Evolutionary conservation across 2,113 vertebrate species (phyloP).

Genomic region (Bungarus multicinctus): DNA sequence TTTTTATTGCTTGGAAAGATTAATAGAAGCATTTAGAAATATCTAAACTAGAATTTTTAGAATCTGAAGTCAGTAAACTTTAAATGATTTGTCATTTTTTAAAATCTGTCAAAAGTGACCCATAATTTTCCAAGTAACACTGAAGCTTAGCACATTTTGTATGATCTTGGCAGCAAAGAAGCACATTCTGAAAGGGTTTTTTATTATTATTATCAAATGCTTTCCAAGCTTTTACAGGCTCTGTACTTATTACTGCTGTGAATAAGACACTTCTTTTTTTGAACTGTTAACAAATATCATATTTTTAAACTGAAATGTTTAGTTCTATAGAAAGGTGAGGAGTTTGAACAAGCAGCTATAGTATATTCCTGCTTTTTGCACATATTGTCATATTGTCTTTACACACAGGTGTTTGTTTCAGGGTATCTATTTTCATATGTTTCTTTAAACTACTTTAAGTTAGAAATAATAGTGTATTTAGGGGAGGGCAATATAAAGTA

Average conservation of each 20-base stretch:
- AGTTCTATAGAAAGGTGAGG: neutral
- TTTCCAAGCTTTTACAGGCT: neutral
- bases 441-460: neutral
- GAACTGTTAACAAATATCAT: neutral
- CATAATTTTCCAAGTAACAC: neutral
- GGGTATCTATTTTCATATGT: neutral
- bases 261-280: neutral
- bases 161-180: neutral
- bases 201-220: neutral
- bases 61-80: neutral
- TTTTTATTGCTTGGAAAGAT: neutral
- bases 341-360: neutral
- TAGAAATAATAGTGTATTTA: neutral
- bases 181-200: neutral
- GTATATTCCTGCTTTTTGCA: neutral
- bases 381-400: neutral
- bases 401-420: too few species aligned
- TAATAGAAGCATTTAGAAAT: neutral
- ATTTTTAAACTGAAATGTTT: neutral
- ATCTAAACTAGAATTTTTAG: neutral
- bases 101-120: neutral
- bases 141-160: too few species aligned
- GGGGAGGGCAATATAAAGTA: neutral
- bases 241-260: neutral
- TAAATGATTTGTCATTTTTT: neutral